A percentile compares a stretch with the other conserved stretches of the same genome.
Conservation (phyloP, 2,113 vertebrate species). For the Pseudopipra pipra region DNA sequence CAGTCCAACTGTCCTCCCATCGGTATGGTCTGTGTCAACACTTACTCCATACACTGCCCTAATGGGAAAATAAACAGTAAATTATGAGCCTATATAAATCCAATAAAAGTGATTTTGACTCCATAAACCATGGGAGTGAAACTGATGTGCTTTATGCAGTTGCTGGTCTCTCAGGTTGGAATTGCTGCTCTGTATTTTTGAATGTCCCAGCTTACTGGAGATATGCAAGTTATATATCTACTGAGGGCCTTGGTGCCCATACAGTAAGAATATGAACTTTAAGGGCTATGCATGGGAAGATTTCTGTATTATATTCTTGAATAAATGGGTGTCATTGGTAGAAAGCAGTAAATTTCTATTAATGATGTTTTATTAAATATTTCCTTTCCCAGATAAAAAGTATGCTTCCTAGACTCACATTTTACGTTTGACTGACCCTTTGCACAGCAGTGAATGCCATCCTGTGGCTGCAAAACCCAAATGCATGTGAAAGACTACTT, state of each 20-base stretch:
- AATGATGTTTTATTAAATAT: background rate
- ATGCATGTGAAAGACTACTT: background rate
- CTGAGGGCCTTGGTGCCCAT: background rate
- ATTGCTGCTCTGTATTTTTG: background rate
- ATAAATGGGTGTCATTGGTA: background rate
- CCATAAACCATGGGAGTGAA: background rate
- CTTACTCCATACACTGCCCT: background rate
- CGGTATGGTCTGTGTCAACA: background rate
- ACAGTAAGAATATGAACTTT: background rate
- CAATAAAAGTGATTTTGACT: background rate
- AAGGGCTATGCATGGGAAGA: background rate
- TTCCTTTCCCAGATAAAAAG: background rate
- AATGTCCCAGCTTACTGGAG: background rate
- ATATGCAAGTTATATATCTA: background rate
- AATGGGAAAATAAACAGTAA: conserved; percentile 36
- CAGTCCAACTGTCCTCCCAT: background rate
- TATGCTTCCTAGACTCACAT: background rate
- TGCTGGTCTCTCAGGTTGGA: background rate
- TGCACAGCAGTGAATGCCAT: conserved; percentile 46
- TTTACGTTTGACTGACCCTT: conserved; percentile 17
- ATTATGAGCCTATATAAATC: background rate
- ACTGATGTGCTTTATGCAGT: background rate
- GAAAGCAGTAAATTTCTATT: background rate
- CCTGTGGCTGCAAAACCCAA: conserved; percentile 44
- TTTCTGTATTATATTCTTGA: background rate